These are phyloP conservation scores for Agrotis segetum DNA, from an alignment of 2,888 invertebrate species.

Conservation along the genomic window DNA sequence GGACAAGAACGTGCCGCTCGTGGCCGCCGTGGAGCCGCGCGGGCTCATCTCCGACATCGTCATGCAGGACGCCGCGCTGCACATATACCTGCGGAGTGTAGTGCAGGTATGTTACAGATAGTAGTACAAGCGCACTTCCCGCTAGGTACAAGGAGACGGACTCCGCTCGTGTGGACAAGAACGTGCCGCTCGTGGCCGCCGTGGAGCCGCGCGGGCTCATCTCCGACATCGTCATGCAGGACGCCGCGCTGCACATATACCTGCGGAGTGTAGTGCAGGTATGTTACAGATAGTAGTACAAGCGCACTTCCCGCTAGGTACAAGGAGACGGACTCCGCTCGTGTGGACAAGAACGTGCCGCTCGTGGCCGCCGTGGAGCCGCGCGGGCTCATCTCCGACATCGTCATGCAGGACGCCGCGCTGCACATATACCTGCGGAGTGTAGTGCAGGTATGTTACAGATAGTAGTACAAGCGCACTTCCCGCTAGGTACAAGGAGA, in stretches of 20 bases:
- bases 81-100: constrained; percentile 96
- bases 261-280: constrained; percentile 97
- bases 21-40: constrained; percentile 92
- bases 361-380: constrained; percentile 91
- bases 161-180: constrained; percentile 51
- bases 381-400: constrained; percentile 96
- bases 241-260: constrained; percentile 96
- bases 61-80: constrained; percentile 96
- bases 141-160: constrained; percentile 43
- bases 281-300: constrained; percentile 16
- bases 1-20: constrained; percentile 73
- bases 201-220: constrained; percentile 95
- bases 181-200: constrained; percentile 78
- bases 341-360: constrained; percentile 70
- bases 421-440: constrained; percentile 96
- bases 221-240: constrained; percentile 95
- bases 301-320: no score
- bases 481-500: no score
- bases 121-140: neutral
- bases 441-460: constrained; percentile 93
- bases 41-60: constrained; percentile 96
- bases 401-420: constrained; percentile 95
- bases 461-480: neutral
- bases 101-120: constrained; percentile 92
- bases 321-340: constrained; percentile 29